A percentile compares a stretch with the other conserved stretches of the same genome.
These are phyloP conservation scores for Trichoplusia ni DNA, from an alignment of 1,140 invertebrate species.

Conservation along the genomic window DNA sequence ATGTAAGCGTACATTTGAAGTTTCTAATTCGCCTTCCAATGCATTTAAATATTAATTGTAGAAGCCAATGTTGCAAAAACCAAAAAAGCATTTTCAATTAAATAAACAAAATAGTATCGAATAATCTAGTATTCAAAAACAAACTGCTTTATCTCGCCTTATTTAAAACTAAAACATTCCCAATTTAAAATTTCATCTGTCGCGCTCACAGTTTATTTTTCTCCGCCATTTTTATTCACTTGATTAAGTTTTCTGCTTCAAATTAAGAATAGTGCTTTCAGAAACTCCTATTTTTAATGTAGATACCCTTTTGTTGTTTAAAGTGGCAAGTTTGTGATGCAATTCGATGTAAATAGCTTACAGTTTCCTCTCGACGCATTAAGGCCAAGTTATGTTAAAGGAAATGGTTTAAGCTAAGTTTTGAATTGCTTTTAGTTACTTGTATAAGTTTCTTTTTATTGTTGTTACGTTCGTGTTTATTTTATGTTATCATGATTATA, in stretches of 20 bases:
- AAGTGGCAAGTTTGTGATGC: constrained; percentile 45
- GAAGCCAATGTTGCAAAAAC: too few species aligned
- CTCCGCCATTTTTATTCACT: constrained; percentile 24
- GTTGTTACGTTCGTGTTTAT: background rate
- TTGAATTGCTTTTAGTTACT: constrained; percentile 10
- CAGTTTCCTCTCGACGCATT: constrained; percentile 17
- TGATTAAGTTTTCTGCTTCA: constrained; percentile 28
- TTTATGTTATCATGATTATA: background rate
- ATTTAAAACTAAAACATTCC: background rate
- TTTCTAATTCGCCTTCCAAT: too few species aligned
- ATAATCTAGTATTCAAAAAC: background rate
- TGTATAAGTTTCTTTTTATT: background rate
- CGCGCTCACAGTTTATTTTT: constrained; percentile 1
- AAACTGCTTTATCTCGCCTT: background rate
- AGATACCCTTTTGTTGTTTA: constrained; percentile 19
- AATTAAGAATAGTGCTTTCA: constrained; percentile 35
- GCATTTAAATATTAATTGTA: too few species aligned
- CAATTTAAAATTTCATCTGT: constrained; percentile 11
- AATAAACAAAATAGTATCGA: background rate
- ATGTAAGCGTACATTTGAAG: too few species aligned
- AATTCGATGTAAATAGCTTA: constrained; percentile 33
- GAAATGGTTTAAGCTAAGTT: constrained; percentile 15
- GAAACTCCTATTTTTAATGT: constrained; percentile 48
- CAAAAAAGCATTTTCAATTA: too few species aligned
- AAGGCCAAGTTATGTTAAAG: constrained; percentile 19